phyloP scores from a whole-genome alignment of 2,797 vertebrate species.

The Pangasius djambal region DNA sequence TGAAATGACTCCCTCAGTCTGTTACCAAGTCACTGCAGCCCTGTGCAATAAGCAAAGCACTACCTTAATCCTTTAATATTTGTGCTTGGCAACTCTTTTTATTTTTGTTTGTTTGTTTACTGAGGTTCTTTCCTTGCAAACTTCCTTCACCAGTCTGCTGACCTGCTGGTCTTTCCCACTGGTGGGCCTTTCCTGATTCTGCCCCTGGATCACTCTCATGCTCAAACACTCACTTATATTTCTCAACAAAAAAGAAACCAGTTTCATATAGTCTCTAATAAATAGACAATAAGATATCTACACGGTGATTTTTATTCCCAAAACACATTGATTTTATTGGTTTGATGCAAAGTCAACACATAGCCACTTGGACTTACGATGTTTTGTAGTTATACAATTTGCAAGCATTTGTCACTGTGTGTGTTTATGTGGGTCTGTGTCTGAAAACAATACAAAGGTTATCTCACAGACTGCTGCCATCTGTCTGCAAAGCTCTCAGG shows the following conservation, averaged over 20 bases:
- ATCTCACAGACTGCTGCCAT: conserved; percentile 49
- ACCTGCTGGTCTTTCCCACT: neutral
- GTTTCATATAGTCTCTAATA: neutral
- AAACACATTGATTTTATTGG: neutral
- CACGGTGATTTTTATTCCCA: neutral
- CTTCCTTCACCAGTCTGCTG: conserved; percentile 3
- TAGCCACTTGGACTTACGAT: neutral
- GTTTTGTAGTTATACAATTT: neutral
- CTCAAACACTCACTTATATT: neutral
- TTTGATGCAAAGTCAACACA: conserved; percentile 18
- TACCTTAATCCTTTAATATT: neutral
- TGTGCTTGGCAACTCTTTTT: neutral
- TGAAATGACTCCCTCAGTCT: neutral
- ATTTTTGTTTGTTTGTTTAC: neutral
- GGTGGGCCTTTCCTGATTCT: neutral
- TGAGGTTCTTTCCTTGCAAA: neutral
- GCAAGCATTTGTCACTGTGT: conserved; percentile 28
- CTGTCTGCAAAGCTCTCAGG: conserved; percentile 48
- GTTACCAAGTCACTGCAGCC: neutral
- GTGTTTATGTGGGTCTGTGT: conserved; percentile 35
- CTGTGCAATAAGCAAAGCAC: neutral
- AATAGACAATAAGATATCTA: neutral
- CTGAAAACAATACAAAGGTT: conserved; percentile 42
- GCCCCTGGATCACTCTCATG: neutral
- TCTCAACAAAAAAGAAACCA: neutral